Base-by-base conservation (phyloP, 2,797 vertebrate species). In the Dipus sagitta region DNA sequence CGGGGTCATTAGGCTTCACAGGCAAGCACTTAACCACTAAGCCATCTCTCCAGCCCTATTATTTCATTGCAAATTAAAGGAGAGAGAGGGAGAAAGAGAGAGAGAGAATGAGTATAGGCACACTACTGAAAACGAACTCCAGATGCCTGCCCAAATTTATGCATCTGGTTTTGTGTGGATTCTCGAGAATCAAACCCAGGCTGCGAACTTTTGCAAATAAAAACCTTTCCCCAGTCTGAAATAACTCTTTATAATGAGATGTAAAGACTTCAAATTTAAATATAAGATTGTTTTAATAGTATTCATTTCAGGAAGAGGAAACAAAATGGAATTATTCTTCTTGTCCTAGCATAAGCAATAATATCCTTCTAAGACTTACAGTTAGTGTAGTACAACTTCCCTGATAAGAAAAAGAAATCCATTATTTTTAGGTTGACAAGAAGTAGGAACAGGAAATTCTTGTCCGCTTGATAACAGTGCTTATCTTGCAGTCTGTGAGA, bases 401-500 rank as follows among this genome's bases (percentile, higher is more conserved):
- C 90, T 82, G 30, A 54, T 87, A 76, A 93, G 26, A 87, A 92
- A 92, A 95, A 95, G 86, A 91, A 97, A 96, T 93, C 67, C 26
- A 60, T 95, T 95, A 96, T 93, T 96, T 58, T 96, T 94, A 91
- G 42, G 85, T 88, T 81, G 18, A 94, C n/a, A 96, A 70, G 96
- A 97, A 91, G 42, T 24, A 95, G 77, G 84, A 93, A 86, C 84
- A 89, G 95, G 96, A 96, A 97, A 96, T 58, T 83, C 86, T 90
- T 93, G 92, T 97, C 84, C 30, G 92, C 95, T 95, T 96, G 92
- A 96, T 82, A 96, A 65, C 17, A 95, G 82, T 81, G 67, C 24
- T 93, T 85, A 92, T 96, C 95, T 95, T 92, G 81, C 38, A 76
- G 96, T 97, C 94, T 97, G 68, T 93, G 96, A 95, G 95, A 97